These are phyloP conservation scores for Himalopsyche anomala DNA, from an alignment of 2,888 invertebrate species.

Conservation along the genomic window DNA sequence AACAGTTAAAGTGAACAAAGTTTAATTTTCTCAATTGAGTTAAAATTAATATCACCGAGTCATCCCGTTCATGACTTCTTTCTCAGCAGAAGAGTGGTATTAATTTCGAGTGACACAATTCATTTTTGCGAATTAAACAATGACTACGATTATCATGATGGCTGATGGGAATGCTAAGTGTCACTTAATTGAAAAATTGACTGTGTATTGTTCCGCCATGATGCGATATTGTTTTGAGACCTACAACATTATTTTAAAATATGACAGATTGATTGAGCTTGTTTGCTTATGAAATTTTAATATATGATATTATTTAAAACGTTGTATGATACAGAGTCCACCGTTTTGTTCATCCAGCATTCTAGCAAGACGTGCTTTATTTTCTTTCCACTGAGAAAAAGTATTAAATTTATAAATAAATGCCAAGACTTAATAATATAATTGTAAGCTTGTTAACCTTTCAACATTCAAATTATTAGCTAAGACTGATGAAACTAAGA, in stretches of 20 bases:
- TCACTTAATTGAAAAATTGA: slow-evolving; percentile 24
- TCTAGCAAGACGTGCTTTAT: too few relatives aligned
- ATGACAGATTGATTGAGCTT: not conserved
- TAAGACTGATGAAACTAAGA: too few relatives aligned
- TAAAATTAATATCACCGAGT: not conserved
- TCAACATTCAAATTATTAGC: too few relatives aligned
- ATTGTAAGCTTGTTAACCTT: too few relatives aligned
- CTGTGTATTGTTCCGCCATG: not conserved
- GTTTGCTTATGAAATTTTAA: too few relatives aligned
- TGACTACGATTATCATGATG: slow-evolving; percentile 21
- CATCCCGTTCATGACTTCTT: not conserved
- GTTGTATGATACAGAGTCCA: too few relatives aligned
- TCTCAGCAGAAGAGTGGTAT: not conserved
- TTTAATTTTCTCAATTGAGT: not conserved
- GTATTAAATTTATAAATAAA: too few relatives aligned
- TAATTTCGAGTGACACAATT: slow-evolving; percentile 24
- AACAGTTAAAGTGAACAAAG: too few relatives aligned
- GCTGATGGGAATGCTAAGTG: slow-evolving; percentile 9
- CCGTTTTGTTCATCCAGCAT: too few relatives aligned
- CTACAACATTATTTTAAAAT: not conserved
- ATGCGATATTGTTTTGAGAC: not conserved
- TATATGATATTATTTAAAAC: too few relatives aligned
- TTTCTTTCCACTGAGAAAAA: too few relatives aligned
- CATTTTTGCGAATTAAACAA: slow-evolving; percentile 4
- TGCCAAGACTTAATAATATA: too few relatives aligned